Conservation (phyloP, 2,797 vertebrate genomes). For the Podarcis siculus region DNA sequence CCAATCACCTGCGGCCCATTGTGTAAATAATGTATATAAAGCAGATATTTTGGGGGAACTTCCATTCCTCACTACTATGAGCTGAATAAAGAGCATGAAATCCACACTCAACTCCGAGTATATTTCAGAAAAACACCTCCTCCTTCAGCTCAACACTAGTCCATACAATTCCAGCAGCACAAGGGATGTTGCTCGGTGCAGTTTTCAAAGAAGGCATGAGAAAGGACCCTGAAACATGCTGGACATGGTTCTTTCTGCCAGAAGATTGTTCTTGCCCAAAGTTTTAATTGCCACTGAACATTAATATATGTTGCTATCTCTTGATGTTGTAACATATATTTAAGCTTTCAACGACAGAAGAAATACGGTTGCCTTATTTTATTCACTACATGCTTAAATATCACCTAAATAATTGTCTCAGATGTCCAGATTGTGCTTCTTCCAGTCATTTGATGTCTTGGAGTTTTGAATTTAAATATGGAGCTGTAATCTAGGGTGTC, state of each 20-base stretch:
- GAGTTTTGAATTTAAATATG: conserved; percentile 17
- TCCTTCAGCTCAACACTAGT: not conserved
- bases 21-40: no score
- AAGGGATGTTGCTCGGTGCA: not conserved
- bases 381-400: not conserved
- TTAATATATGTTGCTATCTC: conserved; percentile 5
- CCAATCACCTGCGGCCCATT: no score
- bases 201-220: not conserved
- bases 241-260: not conserved
- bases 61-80: no score
- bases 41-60: no score
- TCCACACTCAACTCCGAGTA: no score
- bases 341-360: conserved; percentile 24
- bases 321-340: not conserved
- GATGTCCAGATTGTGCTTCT: conserved; percentile 16
- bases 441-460: conserved; percentile 22
- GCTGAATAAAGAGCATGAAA: no score
- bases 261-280: not conserved
- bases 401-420: conserved; percentile 40
- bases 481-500: not conserved
- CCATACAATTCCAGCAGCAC: not conserved
- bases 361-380: not conserved
- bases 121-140: not conserved
- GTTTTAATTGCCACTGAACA: conserved; percentile 13
- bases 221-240: not conserved